Base-by-base conservation (phyloP, 2,888 invertebrate genomes). In the Cheilosia vernalis region DNA sequence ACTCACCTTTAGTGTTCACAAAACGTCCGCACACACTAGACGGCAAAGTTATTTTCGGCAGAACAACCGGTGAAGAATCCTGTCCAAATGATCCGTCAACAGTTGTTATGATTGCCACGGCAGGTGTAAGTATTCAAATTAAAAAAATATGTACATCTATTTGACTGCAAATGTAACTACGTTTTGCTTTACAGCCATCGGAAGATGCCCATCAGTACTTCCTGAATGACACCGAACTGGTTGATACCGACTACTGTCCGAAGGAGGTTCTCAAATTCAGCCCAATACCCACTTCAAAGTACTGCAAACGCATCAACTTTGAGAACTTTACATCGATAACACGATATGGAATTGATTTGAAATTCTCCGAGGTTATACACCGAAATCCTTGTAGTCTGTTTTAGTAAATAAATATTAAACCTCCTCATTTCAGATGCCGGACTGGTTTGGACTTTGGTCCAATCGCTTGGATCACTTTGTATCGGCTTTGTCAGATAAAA, bases 211-310 rank as follows among this genome's bases (percentile, higher is more conserved):
- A 90, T 3, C 89, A 90, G 30, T 91, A 91, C 58, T 87, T 91
- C 19, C 83, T 89, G 17, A 91, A 90, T 10, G 90, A 91, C 56
- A 90, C 90, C 83, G 89, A 89, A 19, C 88, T 91, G 2, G 90
- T 90, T 30, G 90, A 91, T 78, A 90, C 90, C 5, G 89, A 90
- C 73, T 90, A 90, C 56, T 92, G 92, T 74, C 92, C 92, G 61
- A 91, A 91, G 69, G 92, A 92, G 78, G 90, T 92, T 60, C 89
- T 92, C 5, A 92, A 92, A 88, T 92, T 92, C 69, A 90, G 90
- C 27, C 92, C 92, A 24, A 92, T 92, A 73, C 92, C 92, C 42
- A 91, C 91, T 3, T 91, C 91, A 4, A 91, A 90, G 66, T 91
- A 90, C 76, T 92, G 92, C 87, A 91, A 91, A 66, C 89, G 91